Evolutionary conservation across 1,140 invertebrate species (phyloP), one percentile per base, ranked within the genome.

Genomic region (Drosophila paulistorum): DNA sequence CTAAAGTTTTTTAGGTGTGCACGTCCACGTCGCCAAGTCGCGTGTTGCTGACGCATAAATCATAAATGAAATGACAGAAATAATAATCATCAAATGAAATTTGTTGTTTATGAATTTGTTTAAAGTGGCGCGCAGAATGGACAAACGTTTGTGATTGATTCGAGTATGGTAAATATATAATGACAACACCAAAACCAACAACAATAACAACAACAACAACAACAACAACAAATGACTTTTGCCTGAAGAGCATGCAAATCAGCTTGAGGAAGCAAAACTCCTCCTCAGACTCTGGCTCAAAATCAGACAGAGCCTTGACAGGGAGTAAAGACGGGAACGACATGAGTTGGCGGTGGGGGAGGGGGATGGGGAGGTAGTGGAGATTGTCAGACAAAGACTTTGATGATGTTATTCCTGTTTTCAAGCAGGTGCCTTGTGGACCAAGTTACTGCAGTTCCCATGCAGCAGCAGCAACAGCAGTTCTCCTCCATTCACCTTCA

Each of bases 11-110:
- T 45, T 13, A 42, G 60, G 54, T 60, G 71, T 69, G 45, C 59
- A 63, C 67, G 59, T 65, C 60, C 45, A 62, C 42, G 23, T 70
- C 57, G 67, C 42, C 68, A 68, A 74, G 81, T 85, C 82, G 84
- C 84, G 84, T 89, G 83, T 89, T 67, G 68, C 77, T 87, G 80
- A 83, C 84, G 83, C 83, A 87, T 87, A 89, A 87, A 87, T 87
- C 83, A 87, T 83, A 83, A 58, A 68, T 41, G 45, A 78, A 76
- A 79, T 39, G 54, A 79, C 70, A 79, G 62, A 65, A 71, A 70
- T 72, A 79, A 86, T 79, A 76, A 82, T 86, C 76, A 76, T 87
- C 84, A 86, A 86, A 86, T 81, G 83, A 85, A 30, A 85, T 84
- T 75, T 63, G 71, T 75, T 84, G 81, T 84, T 84, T 84, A 84